A percentile compares a stretch with the other conserved stretches of the same genome.
Conservation (phyloP, 2,888 invertebrate species). For the Calameuta filiformis region DNA sequence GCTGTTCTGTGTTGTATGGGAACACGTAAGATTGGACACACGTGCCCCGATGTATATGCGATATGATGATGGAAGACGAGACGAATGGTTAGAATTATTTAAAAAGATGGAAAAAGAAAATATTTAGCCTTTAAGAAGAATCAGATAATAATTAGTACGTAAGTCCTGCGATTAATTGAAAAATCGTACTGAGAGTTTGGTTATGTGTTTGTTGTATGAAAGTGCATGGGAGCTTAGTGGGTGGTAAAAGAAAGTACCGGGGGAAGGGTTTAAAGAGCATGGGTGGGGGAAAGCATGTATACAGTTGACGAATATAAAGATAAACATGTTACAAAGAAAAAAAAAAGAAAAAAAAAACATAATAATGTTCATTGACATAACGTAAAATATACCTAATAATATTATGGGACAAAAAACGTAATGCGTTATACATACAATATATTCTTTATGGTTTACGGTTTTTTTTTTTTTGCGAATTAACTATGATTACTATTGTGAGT, state of each 20-base stretch:
- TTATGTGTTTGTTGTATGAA: background rate
- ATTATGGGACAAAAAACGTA: constrained; percentile 23
- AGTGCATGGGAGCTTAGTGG: constrained; percentile 11
- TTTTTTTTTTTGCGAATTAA: constrained; percentile 37
- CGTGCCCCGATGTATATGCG: background rate
- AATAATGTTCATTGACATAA: constrained; percentile 36
- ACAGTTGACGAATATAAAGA: constrained; percentile 11
- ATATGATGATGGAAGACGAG: background rate
- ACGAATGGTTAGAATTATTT: background rate
- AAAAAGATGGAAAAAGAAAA: constrained; percentile 22
- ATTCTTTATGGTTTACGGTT: constrained; percentile 45
- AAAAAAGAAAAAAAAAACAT: constrained; percentile 15
- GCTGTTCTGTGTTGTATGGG: background rate
- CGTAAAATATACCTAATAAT: constrained; percentile 26
- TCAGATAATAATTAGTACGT: constrained; percentile 64
- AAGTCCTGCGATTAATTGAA: constrained; percentile 41
- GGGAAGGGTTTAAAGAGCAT: constrained; percentile 7
- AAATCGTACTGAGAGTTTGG: background rate
- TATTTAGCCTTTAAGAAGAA: constrained; percentile 42
- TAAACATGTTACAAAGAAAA: constrained; percentile 7
- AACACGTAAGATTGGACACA: background rate
- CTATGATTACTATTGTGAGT: constrained; percentile 46
- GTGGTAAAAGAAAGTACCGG: background rate
- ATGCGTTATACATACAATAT: constrained; percentile 32
- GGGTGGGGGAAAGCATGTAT: constrained; percentile 13